Evolutionary conservation across 2,888 invertebrate species (phyloP).

Genomic region (Anorthoa munda): DNA sequence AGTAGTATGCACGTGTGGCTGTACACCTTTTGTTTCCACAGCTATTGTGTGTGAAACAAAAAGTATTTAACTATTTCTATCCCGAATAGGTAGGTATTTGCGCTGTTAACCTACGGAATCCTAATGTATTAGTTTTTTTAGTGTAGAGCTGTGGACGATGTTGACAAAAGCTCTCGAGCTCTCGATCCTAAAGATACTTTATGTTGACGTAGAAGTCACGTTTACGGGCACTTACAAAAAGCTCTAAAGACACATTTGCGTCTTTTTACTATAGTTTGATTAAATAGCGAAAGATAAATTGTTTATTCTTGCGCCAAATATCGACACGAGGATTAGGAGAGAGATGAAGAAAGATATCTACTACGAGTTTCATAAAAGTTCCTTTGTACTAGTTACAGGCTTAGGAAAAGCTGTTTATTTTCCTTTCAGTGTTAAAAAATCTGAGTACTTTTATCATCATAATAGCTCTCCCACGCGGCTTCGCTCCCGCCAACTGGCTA

Average conservation of each 20-base stretch:
- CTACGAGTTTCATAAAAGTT: too few species aligned
- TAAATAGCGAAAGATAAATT: slow-evolving; percentile 9
- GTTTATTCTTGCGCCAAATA: slow-evolving; percentile 13
- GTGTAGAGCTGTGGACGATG: not conserved
- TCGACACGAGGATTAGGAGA: not conserved
- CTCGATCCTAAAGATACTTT: not conserved
- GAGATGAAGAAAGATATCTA: not conserved
- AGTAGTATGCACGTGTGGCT: slow-evolving; percentile 21
- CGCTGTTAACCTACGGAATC: slow-evolving; percentile 2
- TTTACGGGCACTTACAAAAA: slow-evolving; percentile 30
- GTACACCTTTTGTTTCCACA: slow-evolving; percentile 41
- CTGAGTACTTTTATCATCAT: too few species aligned
- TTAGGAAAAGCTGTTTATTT: not conserved
- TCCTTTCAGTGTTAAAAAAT: not conserved
- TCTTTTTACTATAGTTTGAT: slow-evolving; percentile 17
- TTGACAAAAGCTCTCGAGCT: slow-evolving; percentile 20
- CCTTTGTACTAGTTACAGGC: not conserved
- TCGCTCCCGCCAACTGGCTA: too few species aligned
- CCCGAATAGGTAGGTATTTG: slow-evolving; percentile 11
- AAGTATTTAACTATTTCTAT: slow-evolving; percentile 33
- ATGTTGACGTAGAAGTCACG: slow-evolving; percentile 6
- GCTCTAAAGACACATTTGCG: slow-evolving; percentile 31
- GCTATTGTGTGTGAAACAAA: slow-evolving; percentile 41
- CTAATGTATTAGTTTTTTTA: slow-evolving; percentile 33
- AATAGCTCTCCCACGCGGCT: too few species aligned